A percentile compares a stretch with the other conserved stretches of the same genome.
These are phyloP conservation scores for Cryptomyrus ogoouensis DNA, from an alignment of 2,113 vertebrate genomes.

Conservation along the genomic window DNA sequence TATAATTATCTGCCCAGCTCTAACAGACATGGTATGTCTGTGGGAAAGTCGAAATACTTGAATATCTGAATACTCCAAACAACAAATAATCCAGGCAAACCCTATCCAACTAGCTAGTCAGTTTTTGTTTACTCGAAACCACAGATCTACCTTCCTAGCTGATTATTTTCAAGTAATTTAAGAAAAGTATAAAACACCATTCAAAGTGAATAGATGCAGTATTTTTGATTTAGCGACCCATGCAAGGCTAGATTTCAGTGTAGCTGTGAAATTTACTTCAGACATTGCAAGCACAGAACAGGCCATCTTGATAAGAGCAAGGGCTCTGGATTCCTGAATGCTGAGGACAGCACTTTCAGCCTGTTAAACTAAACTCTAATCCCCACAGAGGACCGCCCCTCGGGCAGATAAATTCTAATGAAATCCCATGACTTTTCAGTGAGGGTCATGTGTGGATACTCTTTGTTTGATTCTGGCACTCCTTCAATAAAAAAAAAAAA, in stretches of 20 bases:
- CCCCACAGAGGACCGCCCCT: constrained; percentile 19
- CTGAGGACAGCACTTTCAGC: constrained; percentile 36
- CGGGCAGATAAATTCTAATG: constrained; percentile 40
- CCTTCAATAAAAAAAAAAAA: constrained; percentile 11
- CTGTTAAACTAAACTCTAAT: constrained; percentile 31
- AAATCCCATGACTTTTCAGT: constrained; percentile 31
- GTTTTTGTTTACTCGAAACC: background rate
- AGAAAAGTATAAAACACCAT: background rate
- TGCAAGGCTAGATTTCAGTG: constrained; percentile 23
- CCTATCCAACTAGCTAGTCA: background rate
- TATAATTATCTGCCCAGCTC: background rate
- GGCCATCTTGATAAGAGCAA: background rate
- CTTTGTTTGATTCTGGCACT: constrained; percentile 29
- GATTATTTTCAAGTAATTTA: background rate
- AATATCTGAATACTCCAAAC: background rate
- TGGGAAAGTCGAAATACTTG: background rate
- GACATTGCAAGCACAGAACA: constrained; percentile 21
- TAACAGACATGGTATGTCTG: background rate
- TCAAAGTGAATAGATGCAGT: background rate
- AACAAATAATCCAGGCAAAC: background rate
- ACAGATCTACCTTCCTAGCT: background rate
- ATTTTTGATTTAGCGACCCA: constrained; percentile 2
- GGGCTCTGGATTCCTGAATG: constrained; percentile 25
- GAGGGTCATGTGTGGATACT: constrained; percentile 3
- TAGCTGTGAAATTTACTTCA: constrained; percentile 20